phyloP scores from a whole-genome alignment of 2,888 invertebrate species.

The Dasysyrphus albostriatus region DNA sequence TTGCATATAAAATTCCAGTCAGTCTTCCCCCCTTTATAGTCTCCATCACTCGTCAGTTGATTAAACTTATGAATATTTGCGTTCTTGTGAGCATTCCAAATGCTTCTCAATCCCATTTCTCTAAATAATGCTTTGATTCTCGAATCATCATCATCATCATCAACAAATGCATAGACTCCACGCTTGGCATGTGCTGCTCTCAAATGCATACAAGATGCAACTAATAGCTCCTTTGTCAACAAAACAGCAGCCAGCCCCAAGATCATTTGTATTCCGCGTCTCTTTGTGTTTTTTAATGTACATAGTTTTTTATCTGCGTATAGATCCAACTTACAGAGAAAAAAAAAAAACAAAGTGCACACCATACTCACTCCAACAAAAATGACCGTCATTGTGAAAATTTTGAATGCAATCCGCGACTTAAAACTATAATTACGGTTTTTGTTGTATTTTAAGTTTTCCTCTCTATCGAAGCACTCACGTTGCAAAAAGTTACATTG shows the following conservation, averaged over 20 bases:
- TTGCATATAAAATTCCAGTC: not conserved
- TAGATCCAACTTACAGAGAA: not conserved
- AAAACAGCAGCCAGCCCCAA: constrained; percentile 41
- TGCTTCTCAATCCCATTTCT: constrained; percentile 36
- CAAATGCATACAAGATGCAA: constrained; percentile 33
- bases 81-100: constrained; percentile 16
- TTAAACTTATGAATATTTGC: constrained; percentile 35
- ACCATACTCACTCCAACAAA: constrained; percentile 57
- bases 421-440: constrained; percentile 66
- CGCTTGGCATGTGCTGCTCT: constrained; percentile 34
- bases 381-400: constrained; percentile 69
- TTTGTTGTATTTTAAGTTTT: constrained; percentile 30
- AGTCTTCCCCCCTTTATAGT: not conserved
- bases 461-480: not conserved
- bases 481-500: not conserved
- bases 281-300: constrained; percentile 41
- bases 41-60: not conserved
- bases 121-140: constrained; percentile 51
- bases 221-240: constrained; percentile 65
- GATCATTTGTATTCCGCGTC: constrained; percentile 60
- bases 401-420: constrained; percentile 64
- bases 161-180: constrained; percentile 19
- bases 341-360: constrained; percentile 36
- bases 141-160: constrained; percentile 34
- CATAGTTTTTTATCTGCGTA: constrained; percentile 14